Conservation (phyloP, 2,888 invertebrate species). For the Amblyjoppa fuscipennis region DNA sequence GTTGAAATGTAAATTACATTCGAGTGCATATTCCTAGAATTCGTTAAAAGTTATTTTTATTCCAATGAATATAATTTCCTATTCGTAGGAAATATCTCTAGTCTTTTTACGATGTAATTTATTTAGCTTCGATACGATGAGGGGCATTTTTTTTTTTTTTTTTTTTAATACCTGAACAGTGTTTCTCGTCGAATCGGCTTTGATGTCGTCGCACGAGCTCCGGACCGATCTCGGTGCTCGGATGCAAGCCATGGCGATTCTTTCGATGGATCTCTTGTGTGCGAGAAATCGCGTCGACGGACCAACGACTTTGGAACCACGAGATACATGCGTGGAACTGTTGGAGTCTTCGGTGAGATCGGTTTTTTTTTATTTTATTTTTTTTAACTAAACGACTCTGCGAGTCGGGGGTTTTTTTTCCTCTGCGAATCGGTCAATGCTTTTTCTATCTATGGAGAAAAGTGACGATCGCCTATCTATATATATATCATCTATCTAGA, state of each 20-base stretch:
- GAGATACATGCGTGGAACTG: slow-evolving; percentile 55
- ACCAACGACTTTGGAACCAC: slow-evolving; percentile 33
- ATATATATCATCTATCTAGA: neutral
- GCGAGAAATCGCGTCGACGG: slow-evolving; percentile 51
- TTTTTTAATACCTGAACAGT: slow-evolving; percentile 79
- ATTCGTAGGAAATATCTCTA: too few species aligned
- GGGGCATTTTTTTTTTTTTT: neutral
- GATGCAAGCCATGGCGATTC: slow-evolving; percentile 87
- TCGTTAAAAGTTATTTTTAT: too few species aligned
- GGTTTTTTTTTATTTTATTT: neutral
- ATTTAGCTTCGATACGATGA: neutral
- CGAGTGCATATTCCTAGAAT: too few species aligned
- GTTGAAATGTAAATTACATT: too few species aligned
- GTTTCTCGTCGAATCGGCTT: slow-evolving; percentile 81
- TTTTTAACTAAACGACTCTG: neutral
- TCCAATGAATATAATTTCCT: neutral
- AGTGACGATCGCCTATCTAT: slow-evolving; percentile 56
- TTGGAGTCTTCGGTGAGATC: neutral
- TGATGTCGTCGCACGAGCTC: slow-evolving; percentile 93
- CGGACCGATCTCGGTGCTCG: slow-evolving; percentile 90
- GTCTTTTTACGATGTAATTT: too few species aligned
- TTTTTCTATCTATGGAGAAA: slow-evolving; percentile 43
- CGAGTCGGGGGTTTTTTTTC: neutral
- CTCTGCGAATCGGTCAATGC: slow-evolving; percentile 53
- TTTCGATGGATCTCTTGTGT: slow-evolving; percentile 44